phyloP scores from a whole-genome alignment of 1,140 invertebrate genomes.

The Bombus pascuorum region DNA sequence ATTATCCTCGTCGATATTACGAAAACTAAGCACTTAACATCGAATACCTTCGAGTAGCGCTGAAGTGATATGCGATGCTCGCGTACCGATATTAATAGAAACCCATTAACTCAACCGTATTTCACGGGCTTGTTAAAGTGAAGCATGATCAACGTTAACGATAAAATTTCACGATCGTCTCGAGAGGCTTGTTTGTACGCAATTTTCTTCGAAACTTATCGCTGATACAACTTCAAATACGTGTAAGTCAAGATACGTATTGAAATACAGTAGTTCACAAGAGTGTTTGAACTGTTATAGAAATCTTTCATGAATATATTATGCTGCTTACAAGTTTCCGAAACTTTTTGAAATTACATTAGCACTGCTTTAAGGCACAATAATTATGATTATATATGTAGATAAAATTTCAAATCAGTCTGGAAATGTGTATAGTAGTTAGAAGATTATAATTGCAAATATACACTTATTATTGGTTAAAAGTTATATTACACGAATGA shows the following conservation, averaged over 20 bases:
- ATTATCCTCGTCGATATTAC: not conserved
- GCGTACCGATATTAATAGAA: conserved; percentile 37
- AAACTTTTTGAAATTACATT: not conserved
- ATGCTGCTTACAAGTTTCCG: too few relatives aligned
- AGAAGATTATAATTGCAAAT: too few relatives aligned
- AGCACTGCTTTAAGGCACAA: too few relatives aligned
- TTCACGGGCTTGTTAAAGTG: conserved; percentile 39
- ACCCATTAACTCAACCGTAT: conserved; percentile 24
- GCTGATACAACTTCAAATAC: not conserved
- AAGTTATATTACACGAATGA: too few relatives aligned
- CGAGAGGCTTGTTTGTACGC: not conserved
- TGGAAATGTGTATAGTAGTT: too few relatives aligned
- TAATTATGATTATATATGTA: too few relatives aligned
- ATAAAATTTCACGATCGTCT: conserved; percentile 26
- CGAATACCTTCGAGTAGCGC: not conserved
- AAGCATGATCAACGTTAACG: conserved; percentile 32
- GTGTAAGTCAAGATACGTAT: not conserved
- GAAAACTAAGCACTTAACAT: not conserved
- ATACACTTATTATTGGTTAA: too few relatives aligned
- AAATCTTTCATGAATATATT: not conserved
- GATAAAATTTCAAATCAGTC: too few relatives aligned
- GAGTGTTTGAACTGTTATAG: not conserved
- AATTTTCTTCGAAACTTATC: not conserved
- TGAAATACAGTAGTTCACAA: not conserved
- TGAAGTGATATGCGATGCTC: not conserved